Evolutionary conservation across 1,140 invertebrate species (phyloP).

Genomic region (Drosophila kohkoa): DNA sequence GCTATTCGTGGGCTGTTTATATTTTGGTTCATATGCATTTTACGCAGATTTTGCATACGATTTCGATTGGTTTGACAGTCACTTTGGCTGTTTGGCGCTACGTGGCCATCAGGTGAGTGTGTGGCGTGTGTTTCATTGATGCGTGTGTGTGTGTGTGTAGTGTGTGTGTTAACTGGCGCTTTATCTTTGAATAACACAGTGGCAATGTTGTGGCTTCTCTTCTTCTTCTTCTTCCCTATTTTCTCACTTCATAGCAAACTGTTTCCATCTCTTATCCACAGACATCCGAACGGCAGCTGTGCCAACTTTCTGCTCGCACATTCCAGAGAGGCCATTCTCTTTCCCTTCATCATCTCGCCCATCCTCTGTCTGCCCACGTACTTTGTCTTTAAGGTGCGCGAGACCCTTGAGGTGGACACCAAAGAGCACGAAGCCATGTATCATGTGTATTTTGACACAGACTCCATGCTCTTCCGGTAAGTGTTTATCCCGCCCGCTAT

Average conservation of each 20-base stretch:
- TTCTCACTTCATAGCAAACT: slow-evolving; percentile 75
- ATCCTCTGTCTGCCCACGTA: slow-evolving; percentile 93
- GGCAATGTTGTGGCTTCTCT: slow-evolving; percentile 67
- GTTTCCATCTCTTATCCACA: slow-evolving; percentile 85
- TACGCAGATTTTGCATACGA: slow-evolving; percentile 92
- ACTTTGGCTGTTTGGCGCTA: slow-evolving; percentile 89
- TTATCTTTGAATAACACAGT: slow-evolving; percentile 53
- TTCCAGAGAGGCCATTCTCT: slow-evolving; percentile 90
- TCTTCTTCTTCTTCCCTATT: slow-evolving; percentile 54
- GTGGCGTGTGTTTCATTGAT: background rate
- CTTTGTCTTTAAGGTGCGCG: slow-evolving; percentile 88
- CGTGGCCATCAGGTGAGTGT: slow-evolving; percentile 81
- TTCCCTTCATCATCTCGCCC: slow-evolving; percentile 90
- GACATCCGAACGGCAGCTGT: slow-evolving; percentile 86
- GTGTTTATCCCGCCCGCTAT: background rate
- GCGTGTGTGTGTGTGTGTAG: background rate
- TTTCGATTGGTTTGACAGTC: slow-evolving; percentile 94
- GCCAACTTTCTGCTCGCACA: slow-evolving; percentile 81
- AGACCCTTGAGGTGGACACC: slow-evolving; percentile 83
- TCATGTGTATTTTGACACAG: slow-evolving; percentile 87
- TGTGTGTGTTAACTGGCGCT: slow-evolving; percentile 23
- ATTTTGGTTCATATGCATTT: slow-evolving; percentile 93
- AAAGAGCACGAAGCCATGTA: slow-evolving; percentile 85
- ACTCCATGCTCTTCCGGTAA: slow-evolving; percentile 68
- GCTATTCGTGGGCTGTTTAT: slow-evolving; percentile 90